Percentiles rank a stretch among this genome's conserved stretches.
phyloP scores from a whole-genome alignment of 2,797 vertebrate species.

The Onychomys torridus region DNA sequence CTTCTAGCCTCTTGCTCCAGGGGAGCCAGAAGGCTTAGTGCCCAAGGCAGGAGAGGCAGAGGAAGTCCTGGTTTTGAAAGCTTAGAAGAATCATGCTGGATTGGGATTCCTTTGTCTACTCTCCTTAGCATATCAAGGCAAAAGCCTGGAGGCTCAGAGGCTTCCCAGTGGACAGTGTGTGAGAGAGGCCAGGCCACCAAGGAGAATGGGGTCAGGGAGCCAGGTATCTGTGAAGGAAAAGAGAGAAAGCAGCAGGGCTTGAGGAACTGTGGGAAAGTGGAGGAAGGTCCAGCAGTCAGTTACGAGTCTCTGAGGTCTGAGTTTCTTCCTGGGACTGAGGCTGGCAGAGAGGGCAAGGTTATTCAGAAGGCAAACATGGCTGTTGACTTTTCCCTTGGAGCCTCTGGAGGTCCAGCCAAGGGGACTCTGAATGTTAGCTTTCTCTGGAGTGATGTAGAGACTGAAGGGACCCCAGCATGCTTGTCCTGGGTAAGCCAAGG shows the following conservation, averaged over 20 bases:
- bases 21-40: conserved; percentile 28
- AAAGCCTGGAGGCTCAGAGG: neutral
- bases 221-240: neutral
- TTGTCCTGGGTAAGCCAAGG: neutral
- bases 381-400: neutral
- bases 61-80: neutral
- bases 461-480: neutral
- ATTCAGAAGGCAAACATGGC: neutral
- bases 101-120: neutral
- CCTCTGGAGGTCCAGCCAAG: neutral
- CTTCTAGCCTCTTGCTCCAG: neutral
- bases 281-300: neutral
- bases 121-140: neutral
- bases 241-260: neutral
- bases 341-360: neutral
- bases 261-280: neutral
- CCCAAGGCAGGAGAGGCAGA: conserved; percentile 32
- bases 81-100: neutral
- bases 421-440: neutral
- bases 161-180: neutral
- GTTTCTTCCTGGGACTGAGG: neutral
- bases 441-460: neutral
- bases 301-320: neutral
- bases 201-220: neutral
- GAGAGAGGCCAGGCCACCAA: neutral